Conservation (phyloP, 2,888 invertebrate genomes). For the Blastobasis lacticolella region DNA sequence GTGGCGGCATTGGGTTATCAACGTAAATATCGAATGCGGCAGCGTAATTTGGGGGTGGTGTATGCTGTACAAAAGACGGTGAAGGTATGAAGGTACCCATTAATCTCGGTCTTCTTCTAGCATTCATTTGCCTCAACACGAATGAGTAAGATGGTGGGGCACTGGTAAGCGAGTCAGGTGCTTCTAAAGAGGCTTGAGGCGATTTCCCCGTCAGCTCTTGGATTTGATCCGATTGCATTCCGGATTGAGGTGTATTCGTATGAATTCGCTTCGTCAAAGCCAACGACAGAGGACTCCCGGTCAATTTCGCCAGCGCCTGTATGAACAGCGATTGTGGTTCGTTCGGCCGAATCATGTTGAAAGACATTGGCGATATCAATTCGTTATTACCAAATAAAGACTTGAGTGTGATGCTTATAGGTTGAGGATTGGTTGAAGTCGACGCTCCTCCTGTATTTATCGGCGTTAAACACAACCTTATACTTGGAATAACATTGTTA, state of each 20-base stretch:
- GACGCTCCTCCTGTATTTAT: too few relatives aligned
- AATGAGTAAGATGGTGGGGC: constrained; percentile 65
- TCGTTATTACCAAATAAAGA: too few relatives aligned
- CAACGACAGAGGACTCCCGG: constrained; percentile 32
- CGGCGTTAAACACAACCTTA: too few relatives aligned
- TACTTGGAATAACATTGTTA: too few relatives aligned
- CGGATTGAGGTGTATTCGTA: not conserved
- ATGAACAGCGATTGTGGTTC: constrained; percentile 46
- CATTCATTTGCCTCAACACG: constrained; percentile 54
- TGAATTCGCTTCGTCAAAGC: not conserved
- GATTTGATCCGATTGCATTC: not conserved
- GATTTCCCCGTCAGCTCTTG: too few relatives aligned
- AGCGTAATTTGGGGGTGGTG: constrained; percentile 60
- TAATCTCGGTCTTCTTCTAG: constrained; percentile 45
- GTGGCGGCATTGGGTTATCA: constrained; percentile 40
- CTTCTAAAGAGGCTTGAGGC: constrained; percentile 3
- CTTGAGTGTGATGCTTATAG: too few relatives aligned
- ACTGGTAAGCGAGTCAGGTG: constrained; percentile 53
- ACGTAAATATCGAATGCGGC: constrained; percentile 62
- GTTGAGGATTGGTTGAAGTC: too few relatives aligned
- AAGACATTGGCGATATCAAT: constrained; percentile 15
- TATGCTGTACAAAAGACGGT: constrained; percentile 55
- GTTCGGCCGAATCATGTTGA: constrained; percentile 13
- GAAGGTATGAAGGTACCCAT: constrained; percentile 64
- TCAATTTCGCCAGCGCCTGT: constrained; percentile 47